Conservation (phyloP, 2,113 vertebrate genomes). For the Atrichornis clamosus region DNA sequence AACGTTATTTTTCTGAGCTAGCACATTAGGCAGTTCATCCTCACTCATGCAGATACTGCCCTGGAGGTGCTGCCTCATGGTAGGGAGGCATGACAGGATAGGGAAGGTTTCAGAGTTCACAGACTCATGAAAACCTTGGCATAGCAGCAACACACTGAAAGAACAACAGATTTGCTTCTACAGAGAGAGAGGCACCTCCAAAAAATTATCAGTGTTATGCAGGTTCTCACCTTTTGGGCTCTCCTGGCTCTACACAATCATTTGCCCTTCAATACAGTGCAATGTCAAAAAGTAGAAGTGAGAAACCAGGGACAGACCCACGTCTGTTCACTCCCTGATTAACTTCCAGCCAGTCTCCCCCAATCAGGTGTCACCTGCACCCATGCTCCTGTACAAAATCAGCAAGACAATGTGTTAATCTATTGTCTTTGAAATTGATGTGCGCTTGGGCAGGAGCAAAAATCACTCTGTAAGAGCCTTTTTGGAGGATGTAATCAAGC, state of each 20-base stretch:
- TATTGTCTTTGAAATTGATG: slow-evolving; percentile 61
- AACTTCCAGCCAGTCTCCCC: background rate
- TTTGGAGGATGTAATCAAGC: slow-evolving; percentile 46
- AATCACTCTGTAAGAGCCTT: slow-evolving; percentile 58
- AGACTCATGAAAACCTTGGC: background rate
- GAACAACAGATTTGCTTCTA: background rate
- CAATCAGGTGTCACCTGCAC: slow-evolving; percentile 24
- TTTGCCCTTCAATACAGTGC: background rate
- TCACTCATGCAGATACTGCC: background rate
- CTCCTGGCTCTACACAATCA: background rate
- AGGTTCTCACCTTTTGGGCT: background rate
- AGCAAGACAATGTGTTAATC: slow-evolving; percentile 58
- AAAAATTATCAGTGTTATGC: background rate
- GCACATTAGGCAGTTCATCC: background rate
- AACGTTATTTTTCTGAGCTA: background rate
- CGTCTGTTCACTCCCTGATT: slow-evolving; percentile 15
- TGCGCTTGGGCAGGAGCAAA: slow-evolving; percentile 28
- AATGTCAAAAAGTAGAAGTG: background rate
- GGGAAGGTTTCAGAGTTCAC: background rate
- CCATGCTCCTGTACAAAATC: slow-evolving; percentile 36
- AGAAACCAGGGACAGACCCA: background rate
- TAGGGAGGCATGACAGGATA: background rate
- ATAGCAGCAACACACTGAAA: background rate
- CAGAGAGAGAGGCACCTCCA: background rate
- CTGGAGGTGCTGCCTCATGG: background rate